phyloP scores from a whole-genome alignment of 1,140 invertebrate genomes.

The Psilanteris sp. region DNA sequence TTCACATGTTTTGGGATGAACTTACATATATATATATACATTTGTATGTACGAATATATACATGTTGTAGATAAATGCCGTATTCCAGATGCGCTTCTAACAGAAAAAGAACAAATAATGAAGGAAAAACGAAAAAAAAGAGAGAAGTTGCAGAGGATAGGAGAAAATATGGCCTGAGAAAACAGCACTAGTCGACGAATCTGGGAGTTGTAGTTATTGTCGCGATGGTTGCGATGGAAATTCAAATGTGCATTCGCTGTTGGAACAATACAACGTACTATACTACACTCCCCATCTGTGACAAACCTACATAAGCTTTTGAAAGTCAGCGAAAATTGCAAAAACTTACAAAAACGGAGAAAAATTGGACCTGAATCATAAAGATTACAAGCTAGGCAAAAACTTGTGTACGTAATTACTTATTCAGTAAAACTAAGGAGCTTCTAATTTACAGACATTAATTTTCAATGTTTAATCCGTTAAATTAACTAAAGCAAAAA shows the following conservation, averaged over 20 bases:
- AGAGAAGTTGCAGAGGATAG: not conserved
- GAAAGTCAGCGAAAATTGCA: slow-evolving; percentile 39
- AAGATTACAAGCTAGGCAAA: slow-evolving; percentile 6
- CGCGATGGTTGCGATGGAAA: slow-evolving; percentile 49
- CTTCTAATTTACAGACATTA: no score
- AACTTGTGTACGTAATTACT: no score
- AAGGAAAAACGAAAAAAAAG: slow-evolving; percentile 15
- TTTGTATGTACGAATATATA: slow-evolving; percentile 9
- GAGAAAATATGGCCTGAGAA: slow-evolving; percentile 51
- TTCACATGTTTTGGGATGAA: slow-evolving; percentile 1
- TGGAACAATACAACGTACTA: slow-evolving; percentile 43
- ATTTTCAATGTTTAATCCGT: no score
- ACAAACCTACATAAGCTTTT: slow-evolving; percentile 43
- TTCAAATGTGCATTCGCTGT: slow-evolving; percentile 46
- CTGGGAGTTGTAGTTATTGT: slow-evolving; percentile 53
- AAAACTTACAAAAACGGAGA: slow-evolving; percentile 45
- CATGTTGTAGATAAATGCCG: slow-evolving; percentile 9
- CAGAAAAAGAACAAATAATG: slow-evolving; percentile 15
- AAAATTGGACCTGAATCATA: slow-evolving; percentile 42
- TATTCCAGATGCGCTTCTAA: slow-evolving; percentile 24
- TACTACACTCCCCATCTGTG: slow-evolving; percentile 34
- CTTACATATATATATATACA: no score
- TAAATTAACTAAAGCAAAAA: no score
- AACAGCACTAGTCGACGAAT: slow-evolving; percentile 53
- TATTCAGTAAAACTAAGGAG: no score